Conservation (phyloP, 2,113 vertebrate species). For the Silurus asotus region DNA sequence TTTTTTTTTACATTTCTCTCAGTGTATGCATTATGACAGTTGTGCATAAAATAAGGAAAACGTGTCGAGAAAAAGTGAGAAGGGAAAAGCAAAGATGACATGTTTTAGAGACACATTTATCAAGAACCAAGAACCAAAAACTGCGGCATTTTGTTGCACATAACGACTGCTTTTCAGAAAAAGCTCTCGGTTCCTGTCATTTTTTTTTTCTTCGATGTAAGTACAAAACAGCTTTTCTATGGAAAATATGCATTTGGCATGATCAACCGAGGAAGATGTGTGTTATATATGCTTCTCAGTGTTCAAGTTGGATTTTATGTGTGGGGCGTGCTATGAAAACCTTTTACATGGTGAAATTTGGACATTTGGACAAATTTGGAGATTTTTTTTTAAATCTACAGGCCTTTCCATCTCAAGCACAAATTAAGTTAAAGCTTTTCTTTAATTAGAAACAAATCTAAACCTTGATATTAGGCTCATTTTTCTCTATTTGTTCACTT, state of each 20-base stretch:
- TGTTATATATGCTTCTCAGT: not conserved
- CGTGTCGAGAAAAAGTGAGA: not conserved
- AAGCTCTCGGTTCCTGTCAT: not conserved
- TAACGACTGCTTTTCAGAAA: constrained; percentile 19
- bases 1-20: not conserved
- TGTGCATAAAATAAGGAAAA: not conserved
- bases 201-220: constrained; percentile 7
- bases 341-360: not conserved
- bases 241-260: not conserved
- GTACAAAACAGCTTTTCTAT: constrained; percentile 4
- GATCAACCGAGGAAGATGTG: not conserved
- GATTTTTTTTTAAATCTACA: not conserved
- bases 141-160: constrained; percentile 16
- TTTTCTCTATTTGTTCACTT: not conserved
- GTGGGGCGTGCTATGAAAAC: not conserved
- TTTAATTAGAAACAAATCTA: not conserved
- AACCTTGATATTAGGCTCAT: not conserved
- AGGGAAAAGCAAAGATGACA: constrained; percentile 16
- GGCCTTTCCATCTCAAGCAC: not conserved
- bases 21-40: constrained; percentile 14
- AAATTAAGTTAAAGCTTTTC: not conserved
- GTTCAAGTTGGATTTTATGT: not conserved
- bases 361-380: not conserved
- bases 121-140: not conserved
- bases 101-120: constrained; percentile 16